phyloP scores from a whole-genome alignment of 2,797 vertebrate species.

The Sebastes dallii region DNA sequence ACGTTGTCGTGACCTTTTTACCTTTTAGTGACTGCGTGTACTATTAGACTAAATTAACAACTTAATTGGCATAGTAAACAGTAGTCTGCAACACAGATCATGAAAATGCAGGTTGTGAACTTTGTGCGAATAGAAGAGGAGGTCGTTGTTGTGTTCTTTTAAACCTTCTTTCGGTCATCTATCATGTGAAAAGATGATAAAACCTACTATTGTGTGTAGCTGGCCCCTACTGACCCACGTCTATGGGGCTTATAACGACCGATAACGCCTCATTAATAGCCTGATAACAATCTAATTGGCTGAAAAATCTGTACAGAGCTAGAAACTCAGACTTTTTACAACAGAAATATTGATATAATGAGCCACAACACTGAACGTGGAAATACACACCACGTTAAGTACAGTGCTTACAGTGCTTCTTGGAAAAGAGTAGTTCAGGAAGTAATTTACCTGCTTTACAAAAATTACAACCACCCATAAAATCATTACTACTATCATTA shows the following conservation, averaged over 20 bases:
- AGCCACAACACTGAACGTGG: not conserved
- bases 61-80: not conserved
- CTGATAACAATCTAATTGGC: too few relatives aligned
- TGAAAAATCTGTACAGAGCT: not conserved
- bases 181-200: accelerated
- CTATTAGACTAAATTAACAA: not conserved
- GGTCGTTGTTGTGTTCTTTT: too few relatives aligned
- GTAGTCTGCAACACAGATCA: not conserved
- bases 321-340: not conserved
- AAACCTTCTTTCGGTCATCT: too few relatives aligned
- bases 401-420: not conserved
- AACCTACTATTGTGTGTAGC: too few relatives aligned
- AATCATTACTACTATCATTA: not conserved
- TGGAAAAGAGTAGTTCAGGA: not conserved
- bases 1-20: not conserved
- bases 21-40: not conserved
- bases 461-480: not conserved
- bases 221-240: too few relatives aligned
- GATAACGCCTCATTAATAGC: too few relatives aligned
- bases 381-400: not conserved
- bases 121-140: not conserved
- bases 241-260: too few relatives aligned
- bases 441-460: not conserved
- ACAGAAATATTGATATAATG: not conserved
- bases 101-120: not conserved